A percentile compares a stretch with the other conserved stretches of the same genome.
Evolutionary conservation across 2,113 vertebrate species (phyloP).

Genomic region (Clupea harengus): DNA sequence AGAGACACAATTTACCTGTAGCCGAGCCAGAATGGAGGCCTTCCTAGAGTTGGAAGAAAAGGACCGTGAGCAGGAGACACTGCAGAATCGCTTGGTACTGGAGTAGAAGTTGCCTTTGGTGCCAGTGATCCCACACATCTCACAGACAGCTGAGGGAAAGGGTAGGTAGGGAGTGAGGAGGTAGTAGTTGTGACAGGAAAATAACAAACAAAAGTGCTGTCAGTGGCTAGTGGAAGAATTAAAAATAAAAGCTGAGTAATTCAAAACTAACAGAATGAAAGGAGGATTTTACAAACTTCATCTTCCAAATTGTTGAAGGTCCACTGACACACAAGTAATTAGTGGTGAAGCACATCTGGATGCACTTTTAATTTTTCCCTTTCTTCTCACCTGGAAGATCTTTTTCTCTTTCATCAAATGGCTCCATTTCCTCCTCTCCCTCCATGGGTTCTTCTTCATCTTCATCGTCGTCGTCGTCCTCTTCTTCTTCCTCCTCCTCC

Average conservation of each 20-base stretch:
- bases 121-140: conserved; percentile 89
- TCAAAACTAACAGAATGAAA: no score
- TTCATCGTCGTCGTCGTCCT: conserved; percentile 18
- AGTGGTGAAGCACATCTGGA: no score
- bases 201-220: not conserved
- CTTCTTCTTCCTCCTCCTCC: conserved; percentile 8
- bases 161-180: not conserved
- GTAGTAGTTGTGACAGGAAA: not conserved
- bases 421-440: conserved; percentile 40
- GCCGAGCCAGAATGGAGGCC: conserved; percentile 83
- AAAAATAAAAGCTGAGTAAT: not conserved
- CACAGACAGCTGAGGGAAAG: conserved; percentile 78
- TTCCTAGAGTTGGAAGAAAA: conserved; percentile 96
- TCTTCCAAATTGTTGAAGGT: no score
- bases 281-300: no score
- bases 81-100: conserved; percentile 94
- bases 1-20: conserved; percentile 75
- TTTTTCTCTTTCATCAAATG: conserved; percentile 1
- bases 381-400: not conserved
- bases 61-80: conserved; percentile 86
- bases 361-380: not conserved
- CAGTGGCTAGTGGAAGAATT: not conserved
- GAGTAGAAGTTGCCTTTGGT: conserved; percentile 84
- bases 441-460: conserved; percentile 27
- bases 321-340: not conserved